These are phyloP conservation scores for Ditylenchus weischeri DNA, from an alignment of 2,888 invertebrate species.

Conservation along the genomic window DNA sequence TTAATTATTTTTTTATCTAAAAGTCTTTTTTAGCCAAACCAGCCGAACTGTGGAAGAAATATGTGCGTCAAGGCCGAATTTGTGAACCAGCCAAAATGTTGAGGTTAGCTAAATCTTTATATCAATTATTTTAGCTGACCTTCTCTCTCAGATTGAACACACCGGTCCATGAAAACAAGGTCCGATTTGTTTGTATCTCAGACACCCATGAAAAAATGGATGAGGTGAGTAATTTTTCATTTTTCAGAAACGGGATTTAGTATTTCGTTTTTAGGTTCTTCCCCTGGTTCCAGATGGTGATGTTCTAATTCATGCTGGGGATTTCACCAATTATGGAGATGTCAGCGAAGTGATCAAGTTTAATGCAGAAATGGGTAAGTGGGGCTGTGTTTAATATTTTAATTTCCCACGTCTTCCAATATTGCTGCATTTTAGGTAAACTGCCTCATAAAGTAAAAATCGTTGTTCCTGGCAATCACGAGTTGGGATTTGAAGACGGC, in stretches of 20 bases:
- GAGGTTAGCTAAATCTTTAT: neutral
- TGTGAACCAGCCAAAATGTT: slow-evolving; percentile 49
- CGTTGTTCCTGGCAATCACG: slow-evolving; percentile 83
- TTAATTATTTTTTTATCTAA: no score
- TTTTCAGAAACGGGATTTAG: neutral
- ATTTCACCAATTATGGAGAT: slow-evolving; percentile 57
- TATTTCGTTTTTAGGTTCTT: slow-evolving; percentile 16
- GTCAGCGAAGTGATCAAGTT: slow-evolving; percentile 57
- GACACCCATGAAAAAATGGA: slow-evolving; percentile 56
- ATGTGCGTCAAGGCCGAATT: slow-evolving; percentile 52
- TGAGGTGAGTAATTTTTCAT: slow-evolving; percentile 22
- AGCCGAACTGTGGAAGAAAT: slow-evolving; percentile 56
- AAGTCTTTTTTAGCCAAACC: slow-evolving; percentile 30
- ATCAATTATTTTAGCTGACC: no score
- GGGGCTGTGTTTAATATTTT: neutral
- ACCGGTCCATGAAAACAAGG: slow-evolving; percentile 33
- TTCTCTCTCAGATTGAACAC: slow-evolving; percentile 45
- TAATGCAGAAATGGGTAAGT: slow-evolving; percentile 54
- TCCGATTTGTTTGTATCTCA: slow-evolving; percentile 72
- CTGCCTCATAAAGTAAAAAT: slow-evolving; percentile 77
- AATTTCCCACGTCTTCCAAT: slow-evolving; percentile 9
- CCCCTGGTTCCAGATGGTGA: slow-evolving; percentile 38
- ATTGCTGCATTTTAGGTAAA: slow-evolving; percentile 44
- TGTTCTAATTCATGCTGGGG: slow-evolving; percentile 56
- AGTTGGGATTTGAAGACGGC: slow-evolving; percentile 73